Conservation (phyloP, 1,140 invertebrate species). For the Bombus breviceps region DNA sequence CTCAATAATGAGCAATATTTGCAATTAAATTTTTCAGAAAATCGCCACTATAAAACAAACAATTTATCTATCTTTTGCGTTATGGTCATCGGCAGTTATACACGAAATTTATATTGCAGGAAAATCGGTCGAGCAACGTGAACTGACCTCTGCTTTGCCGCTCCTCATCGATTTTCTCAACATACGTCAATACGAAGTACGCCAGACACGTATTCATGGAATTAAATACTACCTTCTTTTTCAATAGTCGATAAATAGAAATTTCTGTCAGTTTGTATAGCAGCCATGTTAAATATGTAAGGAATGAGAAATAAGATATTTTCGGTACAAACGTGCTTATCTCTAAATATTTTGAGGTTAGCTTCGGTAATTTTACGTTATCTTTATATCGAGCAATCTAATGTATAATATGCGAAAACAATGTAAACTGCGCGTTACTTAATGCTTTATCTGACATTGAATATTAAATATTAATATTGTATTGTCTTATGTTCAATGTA, state of each 20-base stretch:
- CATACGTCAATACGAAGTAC: conserved; percentile 47
- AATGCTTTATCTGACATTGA: not conserved
- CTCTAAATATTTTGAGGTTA: conserved; percentile 43
- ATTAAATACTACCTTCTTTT: conserved; percentile 6
- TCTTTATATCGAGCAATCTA: not conserved
- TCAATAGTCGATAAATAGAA: not conserved
- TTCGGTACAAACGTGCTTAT: not conserved
- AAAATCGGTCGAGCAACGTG: conserved; percentile 39
- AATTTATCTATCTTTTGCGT: not conserved
- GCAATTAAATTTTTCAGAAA: not conserved
- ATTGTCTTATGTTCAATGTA: not conserved
- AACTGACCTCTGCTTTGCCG: conserved; percentile 45
- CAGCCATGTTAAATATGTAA: not conserved
- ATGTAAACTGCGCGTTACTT: not conserved
- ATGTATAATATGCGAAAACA: not conserved
- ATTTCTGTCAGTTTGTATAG: not conserved
- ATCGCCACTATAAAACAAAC: not conserved
- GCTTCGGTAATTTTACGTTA: conserved; percentile 2
- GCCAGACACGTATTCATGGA: conserved; percentile 22
- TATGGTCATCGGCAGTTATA: not conserved
- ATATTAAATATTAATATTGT: not conserved
- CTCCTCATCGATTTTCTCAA: conserved; percentile 51
- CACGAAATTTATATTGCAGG: conserved; percentile 22
- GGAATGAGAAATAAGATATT: not conserved
- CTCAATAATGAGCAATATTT: not conserved